Evolutionary conservation across 2,888 invertebrate genomes (phyloP).

Genomic region (Matsumyia berberina): DNA sequence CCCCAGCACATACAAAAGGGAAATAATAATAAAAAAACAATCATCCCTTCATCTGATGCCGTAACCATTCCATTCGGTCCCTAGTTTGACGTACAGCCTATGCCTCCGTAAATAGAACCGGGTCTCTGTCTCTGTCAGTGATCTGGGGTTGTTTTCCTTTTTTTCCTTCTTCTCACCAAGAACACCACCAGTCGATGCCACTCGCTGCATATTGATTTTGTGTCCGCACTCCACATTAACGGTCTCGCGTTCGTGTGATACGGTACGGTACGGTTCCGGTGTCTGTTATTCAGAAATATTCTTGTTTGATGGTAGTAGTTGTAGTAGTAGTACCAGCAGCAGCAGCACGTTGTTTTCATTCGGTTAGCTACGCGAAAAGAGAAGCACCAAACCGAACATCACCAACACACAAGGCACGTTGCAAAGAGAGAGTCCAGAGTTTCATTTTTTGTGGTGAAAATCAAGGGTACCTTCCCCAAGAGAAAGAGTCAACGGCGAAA

Average conservation of each 20-base stretch:
- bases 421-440: constrained; percentile 28
- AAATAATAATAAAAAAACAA: constrained; percentile 17
- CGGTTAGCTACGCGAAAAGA: constrained; percentile 64
- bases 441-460: constrained; percentile 27
- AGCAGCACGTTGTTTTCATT: constrained; percentile 73
- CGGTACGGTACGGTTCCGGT: constrained; percentile 62
- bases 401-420: not conserved
- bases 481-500: constrained; percentile 35
- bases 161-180: constrained; percentile 8
- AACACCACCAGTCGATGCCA: constrained; percentile 54
- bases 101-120: constrained; percentile 46
- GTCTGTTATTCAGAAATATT: constrained; percentile 39
- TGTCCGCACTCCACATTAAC: constrained; percentile 57
- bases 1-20: not conserved
- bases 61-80: constrained; percentile 24
- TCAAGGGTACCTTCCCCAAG: constrained; percentile 38
- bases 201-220: constrained; percentile 68
- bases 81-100: constrained; percentile 15
- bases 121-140: constrained; percentile 25
- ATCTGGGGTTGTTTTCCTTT: constrained; percentile 64
- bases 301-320: constrained; percentile 18
- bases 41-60: constrained; percentile 34
- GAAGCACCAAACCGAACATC: not conserved
- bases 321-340: constrained; percentile 45
- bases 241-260: constrained; percentile 66